These are phyloP conservation scores for Idaea straminata DNA, from an alignment of 2,888 invertebrate genomes.

Conservation along the genomic window DNA sequence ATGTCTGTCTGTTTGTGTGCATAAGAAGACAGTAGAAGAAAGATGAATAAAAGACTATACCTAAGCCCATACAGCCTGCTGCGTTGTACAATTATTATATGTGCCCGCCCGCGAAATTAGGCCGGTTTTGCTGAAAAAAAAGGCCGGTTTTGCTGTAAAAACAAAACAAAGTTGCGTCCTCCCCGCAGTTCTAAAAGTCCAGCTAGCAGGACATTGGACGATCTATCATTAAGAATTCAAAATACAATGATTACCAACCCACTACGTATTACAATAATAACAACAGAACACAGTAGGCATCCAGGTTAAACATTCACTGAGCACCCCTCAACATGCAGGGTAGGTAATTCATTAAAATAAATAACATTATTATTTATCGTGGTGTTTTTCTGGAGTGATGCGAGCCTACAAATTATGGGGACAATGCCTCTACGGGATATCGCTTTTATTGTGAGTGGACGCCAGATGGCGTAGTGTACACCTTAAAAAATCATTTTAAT, in stretches of 20 bases:
- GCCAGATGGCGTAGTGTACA: conserved; percentile 63
- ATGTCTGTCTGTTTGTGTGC: too few relatives aligned
- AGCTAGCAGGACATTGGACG: too few relatives aligned
- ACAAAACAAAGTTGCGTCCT: too few relatives aligned
- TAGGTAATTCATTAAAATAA: conserved; percentile 68
- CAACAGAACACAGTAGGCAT: conserved; percentile 37
- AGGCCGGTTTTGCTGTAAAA: too few relatives aligned
- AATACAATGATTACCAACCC: neutral
- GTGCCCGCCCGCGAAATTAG: too few relatives aligned
- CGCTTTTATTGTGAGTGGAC: conserved; percentile 60
- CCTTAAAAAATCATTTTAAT: conserved; percentile 46
- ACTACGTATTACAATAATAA: conserved; percentile 12
- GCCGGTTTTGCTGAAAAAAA: too few relatives aligned
- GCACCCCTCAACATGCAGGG: conserved; percentile 33
- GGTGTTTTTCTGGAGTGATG: conserved; percentile 68
- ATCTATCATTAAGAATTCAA: neutral
- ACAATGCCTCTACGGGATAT: conserved; percentile 73
- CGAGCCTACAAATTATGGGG: conserved; percentile 73
- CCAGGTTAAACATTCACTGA: conserved; percentile 39
- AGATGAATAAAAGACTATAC: too few relatives aligned
- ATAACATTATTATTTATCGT: conserved; percentile 74
- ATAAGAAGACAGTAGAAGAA: too few relatives aligned
- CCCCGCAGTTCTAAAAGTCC: too few relatives aligned
- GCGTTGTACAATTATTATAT: too few relatives aligned
- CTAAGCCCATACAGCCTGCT: too few relatives aligned